Evolutionary conservation across 2,113 vertebrate species (phyloP).

Genomic region (Crotalus viridis): DNA sequence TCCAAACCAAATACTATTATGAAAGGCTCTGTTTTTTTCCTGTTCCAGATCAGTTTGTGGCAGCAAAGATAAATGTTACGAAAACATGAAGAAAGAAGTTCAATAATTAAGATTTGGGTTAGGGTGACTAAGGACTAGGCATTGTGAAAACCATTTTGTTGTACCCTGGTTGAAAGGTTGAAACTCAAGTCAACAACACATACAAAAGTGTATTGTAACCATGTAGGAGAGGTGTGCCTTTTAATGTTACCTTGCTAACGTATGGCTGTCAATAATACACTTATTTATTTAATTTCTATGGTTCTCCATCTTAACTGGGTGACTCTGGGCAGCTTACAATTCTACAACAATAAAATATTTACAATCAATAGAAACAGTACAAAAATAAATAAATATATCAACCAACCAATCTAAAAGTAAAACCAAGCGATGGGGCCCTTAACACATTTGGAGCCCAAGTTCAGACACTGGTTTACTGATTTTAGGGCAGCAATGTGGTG

Average conservation of each 20-base stretch:
- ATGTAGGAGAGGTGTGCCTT: constrained; percentile 11
- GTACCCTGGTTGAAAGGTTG: neutral
- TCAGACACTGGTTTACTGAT: constrained; percentile 15
- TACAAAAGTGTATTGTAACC: neutral
- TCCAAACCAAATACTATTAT: neutral
- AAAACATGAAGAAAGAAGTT: neutral
- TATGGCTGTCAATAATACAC: neutral
- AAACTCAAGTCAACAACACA: neutral
- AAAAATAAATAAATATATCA: no score
- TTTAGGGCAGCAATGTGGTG: constrained; percentile 10
- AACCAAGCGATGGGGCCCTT: no score
- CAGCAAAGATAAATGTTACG: constrained; percentile 8
- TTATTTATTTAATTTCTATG: no score
- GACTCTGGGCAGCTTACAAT: no score
- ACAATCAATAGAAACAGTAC: no score
- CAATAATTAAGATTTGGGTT: constrained; percentile 15
- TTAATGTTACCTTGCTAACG: neutral
- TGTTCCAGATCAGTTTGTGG: constrained; percentile 4
- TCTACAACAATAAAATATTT: no score
- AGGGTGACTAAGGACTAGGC: neutral
- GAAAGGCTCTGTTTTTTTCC: neutral
- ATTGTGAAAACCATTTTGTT: neutral
- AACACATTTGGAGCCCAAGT: neutral
- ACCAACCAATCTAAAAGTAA: no score
- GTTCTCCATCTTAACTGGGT: no score